Evolutionary conservation across 2,888 invertebrate species (phyloP), one percentile per base, ranked within the genome.

Genomic region (Eucriotettix oculatus): DNA sequence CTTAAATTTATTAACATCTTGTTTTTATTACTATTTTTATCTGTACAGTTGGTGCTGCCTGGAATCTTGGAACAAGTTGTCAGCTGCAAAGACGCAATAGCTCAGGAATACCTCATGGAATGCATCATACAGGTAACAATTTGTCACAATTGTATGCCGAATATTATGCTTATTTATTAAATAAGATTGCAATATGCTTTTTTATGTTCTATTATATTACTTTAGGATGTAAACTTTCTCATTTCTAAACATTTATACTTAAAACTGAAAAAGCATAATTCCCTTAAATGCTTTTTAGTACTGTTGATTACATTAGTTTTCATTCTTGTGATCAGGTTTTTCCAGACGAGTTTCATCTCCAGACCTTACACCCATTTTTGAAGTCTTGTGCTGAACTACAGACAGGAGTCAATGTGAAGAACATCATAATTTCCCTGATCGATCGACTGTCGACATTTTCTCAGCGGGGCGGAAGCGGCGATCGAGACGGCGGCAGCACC

Each of bases 71-170:
- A 99, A 72, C 99, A 99, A 77, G 95, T 94, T 17, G 98, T 99
- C 58, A 96, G 95, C 72, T 99, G 99, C 71, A 78, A 93, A 64
- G 99, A 99, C 76, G 91, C 96, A 0, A 98, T 99, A 63, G 97
- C 99, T 0, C 98, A 99, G 77, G 98, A 99, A 76, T 99, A 99
- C 74, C 82, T 99, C 29, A 98, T 99, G 97, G 98, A 98, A 74
- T 97, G 97, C 71, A 92, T 98, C 62, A 97, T 97, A 72, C 97
- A 98, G 81, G 94, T 88, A 68, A 67, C 29, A 29, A 29, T 29
- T 29, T 7, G 2, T 29, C 29, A 29, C 29, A 65, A 54, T 44
- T 57, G 29, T 52, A 42, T 44, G 48, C 42, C 16, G 17, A n/a
- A n/a, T n/a, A 29, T 7, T 29, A 29, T 29, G 29, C 2, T 2